phyloP scores from a whole-genome alignment of 2,888 invertebrate genomes.

The Macrostomum cliftonense region DNA sequence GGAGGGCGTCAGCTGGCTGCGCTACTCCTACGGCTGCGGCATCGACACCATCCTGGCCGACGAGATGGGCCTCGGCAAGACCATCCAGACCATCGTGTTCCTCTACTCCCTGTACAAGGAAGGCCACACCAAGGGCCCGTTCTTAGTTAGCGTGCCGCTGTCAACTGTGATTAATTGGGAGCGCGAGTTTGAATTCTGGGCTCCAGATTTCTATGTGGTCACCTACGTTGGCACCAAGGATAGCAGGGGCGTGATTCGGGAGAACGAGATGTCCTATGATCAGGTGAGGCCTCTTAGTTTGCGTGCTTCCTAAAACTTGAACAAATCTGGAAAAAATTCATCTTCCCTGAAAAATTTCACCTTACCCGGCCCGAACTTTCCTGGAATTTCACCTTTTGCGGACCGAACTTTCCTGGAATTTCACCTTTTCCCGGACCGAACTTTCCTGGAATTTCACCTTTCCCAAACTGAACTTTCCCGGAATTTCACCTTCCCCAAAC shows the following conservation, averaged over 20 bases:
- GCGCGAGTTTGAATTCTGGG: slow-evolving; percentile 96
- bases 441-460: too few species aligned
- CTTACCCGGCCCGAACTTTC: too few species aligned
- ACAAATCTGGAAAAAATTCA: too few species aligned
- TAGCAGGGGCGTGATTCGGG: slow-evolving; percentile 58
- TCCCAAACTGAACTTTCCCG: too few species aligned
- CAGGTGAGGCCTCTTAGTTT: too few species aligned
- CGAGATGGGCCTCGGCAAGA: slow-evolving; percentile 99
- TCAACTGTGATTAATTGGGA: slow-evolving; percentile 99
- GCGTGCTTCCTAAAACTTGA: too few species aligned
- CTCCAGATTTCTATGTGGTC: slow-evolving; percentile 85
- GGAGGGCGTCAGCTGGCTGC: slow-evolving; percentile 88
- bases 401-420: too few species aligned
- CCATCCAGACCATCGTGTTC: slow-evolving; percentile 97
- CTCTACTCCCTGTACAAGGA: slow-evolving; percentile 41
- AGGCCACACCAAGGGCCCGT: slow-evolving; percentile 64
- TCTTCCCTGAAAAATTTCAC: too few species aligned
- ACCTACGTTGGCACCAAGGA: slow-evolving; percentile 64
- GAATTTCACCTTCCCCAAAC: too few species aligned
- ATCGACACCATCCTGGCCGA: slow-evolving; percentile 93
- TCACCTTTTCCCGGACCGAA: too few species aligned
- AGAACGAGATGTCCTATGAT: neutral
- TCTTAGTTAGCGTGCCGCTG: slow-evolving; percentile 81
- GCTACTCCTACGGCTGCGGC: slow-evolving; percentile 83
- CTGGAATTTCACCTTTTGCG: too few species aligned